Percentiles rank a stretch among this genome's conserved stretches.
phyloP scores from a whole-genome alignment of 2,888 invertebrate species.

The Melieria crassipennis region DNA sequence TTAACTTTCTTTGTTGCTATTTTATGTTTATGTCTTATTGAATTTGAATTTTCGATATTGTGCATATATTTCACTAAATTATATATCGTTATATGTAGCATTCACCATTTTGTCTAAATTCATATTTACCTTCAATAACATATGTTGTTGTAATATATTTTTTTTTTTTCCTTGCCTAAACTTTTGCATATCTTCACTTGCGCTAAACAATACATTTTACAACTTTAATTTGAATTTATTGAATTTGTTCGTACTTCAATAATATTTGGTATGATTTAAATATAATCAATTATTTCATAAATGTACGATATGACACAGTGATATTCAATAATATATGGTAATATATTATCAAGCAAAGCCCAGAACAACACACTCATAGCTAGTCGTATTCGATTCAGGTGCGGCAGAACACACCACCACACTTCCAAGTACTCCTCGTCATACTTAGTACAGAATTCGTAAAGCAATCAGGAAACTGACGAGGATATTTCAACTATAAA shows the following conservation, averaged over 20 bases:
- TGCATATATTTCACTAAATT: conserved; percentile 58
- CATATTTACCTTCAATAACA: background rate
- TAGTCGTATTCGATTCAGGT: background rate
- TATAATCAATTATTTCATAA: conserved; percentile 21
- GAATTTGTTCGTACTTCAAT: conserved; percentile 13
- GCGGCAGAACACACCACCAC: background rate
- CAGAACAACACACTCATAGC: conserved; percentile 49
- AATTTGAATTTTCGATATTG: conserved; percentile 53
- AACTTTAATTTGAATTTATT: conserved; percentile 19
- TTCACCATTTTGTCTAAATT: background rate
- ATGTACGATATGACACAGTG: conserved; percentile 67
- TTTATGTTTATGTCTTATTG: conserved; percentile 25
- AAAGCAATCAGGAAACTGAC: background rate
- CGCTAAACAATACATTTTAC: background rate
- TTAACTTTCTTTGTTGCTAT: conserved; percentile 21
- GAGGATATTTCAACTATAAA: no score
- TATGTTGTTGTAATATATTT: conserved; percentile 18
- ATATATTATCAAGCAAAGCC: conserved; percentile 59
- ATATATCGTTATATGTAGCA: conserved; percentile 44
- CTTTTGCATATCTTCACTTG: background rate
- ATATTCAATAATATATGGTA: conserved; percentile 48
- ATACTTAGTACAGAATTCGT: background rate
- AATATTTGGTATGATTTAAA: conserved; percentile 14
- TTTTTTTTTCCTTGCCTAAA: conserved; percentile 16
- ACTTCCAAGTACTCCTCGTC: background rate